Conservation (phyloP, 2,797 vertebrate genomes). For the Anolis apletophallus region DNA sequence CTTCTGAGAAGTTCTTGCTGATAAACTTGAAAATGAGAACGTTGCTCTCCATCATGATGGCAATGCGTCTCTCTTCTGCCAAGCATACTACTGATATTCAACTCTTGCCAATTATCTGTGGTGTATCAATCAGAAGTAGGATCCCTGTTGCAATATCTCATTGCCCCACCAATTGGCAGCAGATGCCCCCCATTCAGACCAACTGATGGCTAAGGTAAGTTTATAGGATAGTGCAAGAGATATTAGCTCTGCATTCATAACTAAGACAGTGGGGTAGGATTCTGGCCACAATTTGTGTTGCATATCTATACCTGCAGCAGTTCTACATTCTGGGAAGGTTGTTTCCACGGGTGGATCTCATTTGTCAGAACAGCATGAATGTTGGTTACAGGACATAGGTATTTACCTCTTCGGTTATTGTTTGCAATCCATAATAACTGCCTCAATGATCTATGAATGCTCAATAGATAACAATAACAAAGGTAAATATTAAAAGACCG, state of each 20-base stretch:
- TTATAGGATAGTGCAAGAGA: no score
- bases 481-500: neutral
- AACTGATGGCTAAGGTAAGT: no score
- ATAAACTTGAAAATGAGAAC: neutral
- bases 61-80: neutral
- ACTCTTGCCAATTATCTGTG: no score
- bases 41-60: neutral
- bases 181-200: no score
- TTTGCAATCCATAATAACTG: neutral
- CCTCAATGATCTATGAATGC: neutral
- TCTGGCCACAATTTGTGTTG: neutral
- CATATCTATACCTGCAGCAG: neutral
- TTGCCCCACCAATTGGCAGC: no score
- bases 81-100: neutral
- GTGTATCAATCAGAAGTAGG: no score
- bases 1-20: slow-evolving; percentile 15
- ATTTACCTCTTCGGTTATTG: neutral
- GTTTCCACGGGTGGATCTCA: neutral
- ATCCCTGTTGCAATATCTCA: no score
- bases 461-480: neutral
- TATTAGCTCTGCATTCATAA: no score
- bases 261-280: no score
- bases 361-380: neutral
- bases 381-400: neutral
- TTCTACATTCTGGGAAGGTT: neutral